These are phyloP conservation scores for Clamator glandarius DNA, from an alignment of 2,797 vertebrate genomes.

Conservation along the genomic window DNA sequence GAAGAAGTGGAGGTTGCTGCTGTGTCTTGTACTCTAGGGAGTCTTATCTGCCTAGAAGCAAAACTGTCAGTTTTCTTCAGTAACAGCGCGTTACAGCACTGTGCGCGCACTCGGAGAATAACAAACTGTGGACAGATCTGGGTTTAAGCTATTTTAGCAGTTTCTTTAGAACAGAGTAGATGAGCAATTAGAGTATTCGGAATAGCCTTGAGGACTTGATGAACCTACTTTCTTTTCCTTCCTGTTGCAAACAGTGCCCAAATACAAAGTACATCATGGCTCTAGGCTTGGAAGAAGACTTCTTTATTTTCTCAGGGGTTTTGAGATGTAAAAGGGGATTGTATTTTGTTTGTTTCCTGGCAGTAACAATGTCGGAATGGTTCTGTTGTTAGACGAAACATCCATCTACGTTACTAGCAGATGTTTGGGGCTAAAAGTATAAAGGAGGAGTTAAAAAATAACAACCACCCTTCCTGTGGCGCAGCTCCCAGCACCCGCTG, in stretches of 20 bases:
- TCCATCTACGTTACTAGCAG: neutral
- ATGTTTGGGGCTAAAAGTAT: neutral
- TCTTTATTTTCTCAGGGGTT: neutral
- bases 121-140: neutral
- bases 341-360: conserved; percentile 32
- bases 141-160: conserved; percentile 34
- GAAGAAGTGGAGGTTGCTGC: conserved; percentile 25
- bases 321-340: neutral
- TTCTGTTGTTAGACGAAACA: neutral
- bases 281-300: neutral
- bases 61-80: conserved; percentile 36
- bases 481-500: neutral
- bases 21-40: conserved; percentile 31
- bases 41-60: conserved; percentile 41
- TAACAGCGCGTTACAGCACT: neutral
- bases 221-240: conserved; percentile 42
- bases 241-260: neutral
- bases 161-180: conserved; percentile 4
- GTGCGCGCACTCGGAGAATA: conserved; percentile 11
- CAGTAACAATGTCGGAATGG: neutral
- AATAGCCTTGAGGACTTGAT: conserved; percentile 32
- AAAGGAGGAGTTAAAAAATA: neutral
- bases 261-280: neutral
- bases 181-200: neutral
- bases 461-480: neutral